phyloP scores from a whole-genome alignment of 2,113 vertebrate genomes.

The Empidonax traillii region DNA sequence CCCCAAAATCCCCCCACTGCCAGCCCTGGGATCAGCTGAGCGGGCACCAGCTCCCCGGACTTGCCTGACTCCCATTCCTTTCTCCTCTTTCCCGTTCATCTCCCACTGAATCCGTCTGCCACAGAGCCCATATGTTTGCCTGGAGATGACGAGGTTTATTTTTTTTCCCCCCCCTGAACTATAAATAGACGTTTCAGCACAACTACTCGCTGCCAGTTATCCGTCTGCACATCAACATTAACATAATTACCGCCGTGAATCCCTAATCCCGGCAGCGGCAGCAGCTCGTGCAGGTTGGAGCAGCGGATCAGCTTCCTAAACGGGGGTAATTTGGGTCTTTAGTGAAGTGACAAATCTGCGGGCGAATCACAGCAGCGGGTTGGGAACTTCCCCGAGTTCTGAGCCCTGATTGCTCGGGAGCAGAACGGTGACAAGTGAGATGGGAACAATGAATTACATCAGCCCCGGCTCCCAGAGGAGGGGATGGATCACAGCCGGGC shows the following conservation, averaged over 20 bases:
- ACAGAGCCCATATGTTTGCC: constrained; percentile 66
- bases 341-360: constrained; percentile 33
- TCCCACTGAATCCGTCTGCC: constrained; percentile 20
- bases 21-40: background rate
- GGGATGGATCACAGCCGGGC: background rate
- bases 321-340: constrained; percentile 61
- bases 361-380: background rate
- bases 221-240: constrained; percentile 70
- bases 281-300: constrained; percentile 32
- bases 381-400: background rate
- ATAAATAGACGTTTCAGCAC: constrained; percentile 70
- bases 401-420: constrained; percentile 49
- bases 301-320: constrained; percentile 50
- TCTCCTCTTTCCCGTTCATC: background rate
- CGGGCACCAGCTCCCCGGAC: background rate
- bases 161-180: background rate
- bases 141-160: constrained; percentile 61
- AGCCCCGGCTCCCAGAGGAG: constrained; percentile 31
- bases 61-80: background rate
- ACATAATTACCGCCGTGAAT: constrained; percentile 62
- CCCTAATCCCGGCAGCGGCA: constrained; percentile 60
- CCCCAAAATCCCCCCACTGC: background rate
- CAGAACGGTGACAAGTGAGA: constrained; percentile 27
- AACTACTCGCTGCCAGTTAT: constrained; percentile 60
- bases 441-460: background rate